Base-by-base conservation (phyloP, 2,113 vertebrate species). In the Sapajus apella region DNA sequence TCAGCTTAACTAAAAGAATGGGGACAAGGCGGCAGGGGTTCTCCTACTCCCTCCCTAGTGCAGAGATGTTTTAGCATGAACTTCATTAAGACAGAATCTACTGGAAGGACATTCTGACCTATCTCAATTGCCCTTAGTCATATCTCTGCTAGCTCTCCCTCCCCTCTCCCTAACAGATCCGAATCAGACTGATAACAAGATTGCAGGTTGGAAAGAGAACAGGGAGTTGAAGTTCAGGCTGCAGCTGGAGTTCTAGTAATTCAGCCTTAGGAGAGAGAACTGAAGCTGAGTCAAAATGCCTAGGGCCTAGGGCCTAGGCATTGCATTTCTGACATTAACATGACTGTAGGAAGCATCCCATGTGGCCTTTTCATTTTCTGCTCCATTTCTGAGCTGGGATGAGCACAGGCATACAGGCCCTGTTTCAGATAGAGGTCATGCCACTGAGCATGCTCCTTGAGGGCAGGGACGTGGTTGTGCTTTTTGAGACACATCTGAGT, bases 271-370 rank as follows among this genome's bases (percentile, higher is more conserved):
- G 75, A 93, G 58, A 91, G 23, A 94, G 35, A 84, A 87, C 10
- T 58, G 94, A 94, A 89, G 83, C 68, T 37, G 47, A 97, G 90
- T 93, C 87, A 91, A 87, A 90, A 84, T 75, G 87, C 68, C 90
- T 4, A 9, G 11, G 23, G 43, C 56, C 56, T 61, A 76, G 83
- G 47, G 43, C 56, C 56, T 61, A 76, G 83, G 47, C 75, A 83
- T 20, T 68, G 25, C 45, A 87, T 87, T 91, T 16, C 90, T 79
- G 55, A 73, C 55, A 73, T 66, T 56, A 70, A 37, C 9, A 80
- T 55, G 35, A 80, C 37, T 32, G 11, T 47, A 76, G 14, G 55
- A 84, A 94, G 56, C 40, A 61, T 77, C 16, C 23, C 32, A 6
- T 20, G 75, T 50, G 55, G 70, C 7, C 61, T 90, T 92, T 81